Evolutionary conservation across 2,888 invertebrate genomes (phyloP), one percentile per base, ranked within the genome.

Genomic region (Dicycla oo): DNA sequence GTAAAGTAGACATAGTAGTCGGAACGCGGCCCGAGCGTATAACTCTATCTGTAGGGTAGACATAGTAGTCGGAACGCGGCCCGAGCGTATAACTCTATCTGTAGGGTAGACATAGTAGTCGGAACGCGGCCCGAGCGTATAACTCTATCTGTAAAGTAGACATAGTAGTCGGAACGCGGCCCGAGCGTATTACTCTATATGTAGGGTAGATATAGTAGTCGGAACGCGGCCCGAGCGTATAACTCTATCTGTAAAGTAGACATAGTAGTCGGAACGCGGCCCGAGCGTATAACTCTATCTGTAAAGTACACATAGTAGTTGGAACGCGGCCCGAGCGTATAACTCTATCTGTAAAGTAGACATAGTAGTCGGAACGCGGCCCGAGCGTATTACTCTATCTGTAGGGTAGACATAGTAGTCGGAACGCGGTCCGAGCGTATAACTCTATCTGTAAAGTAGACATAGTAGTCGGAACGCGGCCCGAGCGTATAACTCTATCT

Each of bases 1-100:
- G 57, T 58, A 40, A 13, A 54, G 53, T 54, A 70, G 57, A 51
- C 34, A 51, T 30, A 38, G 40, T 47, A 68, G 78, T 58, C 43
- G 34, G 8, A 51, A 56, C 47, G 30, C 58, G 53, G 51, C 65
- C 74, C 70, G 34, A 49, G 68, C 62, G 66, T 53, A 61, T 60
- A 45, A 75, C 71, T 71, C 34, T n/a, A 34, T 81, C 34, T 60
- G 57, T 58, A 40, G 10, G 51, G 53, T 54, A 70, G 57, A 51
- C 34, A 51, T 30, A 38, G 40, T 47, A 68, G 78, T 58, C 43
- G 34, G 8, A 51, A 56, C 47, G 30, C 58, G 53, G 51, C 65
- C 74, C 70, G 34, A 49, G 68, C 62, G 66, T 53, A 61, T 60
- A 45, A 75, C 71, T 71, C 34, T n/a, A 34, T 81, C 34, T 60